Conservation (phyloP, 1,140 invertebrate genomes). For the Aricia agestis region DNA sequence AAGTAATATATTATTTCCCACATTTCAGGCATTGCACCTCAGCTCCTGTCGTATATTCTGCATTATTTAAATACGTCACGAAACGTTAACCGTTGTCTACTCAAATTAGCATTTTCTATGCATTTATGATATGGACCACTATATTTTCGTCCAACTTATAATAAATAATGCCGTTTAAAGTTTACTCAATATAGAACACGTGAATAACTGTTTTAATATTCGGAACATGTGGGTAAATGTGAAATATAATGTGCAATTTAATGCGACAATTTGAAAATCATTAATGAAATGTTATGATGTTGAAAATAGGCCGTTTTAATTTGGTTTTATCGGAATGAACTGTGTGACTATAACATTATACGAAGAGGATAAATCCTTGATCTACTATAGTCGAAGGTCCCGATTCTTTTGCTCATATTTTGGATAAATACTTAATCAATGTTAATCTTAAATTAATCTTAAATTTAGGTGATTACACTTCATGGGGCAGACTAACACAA, state of each 20-base stretch:
- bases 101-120: not conserved
- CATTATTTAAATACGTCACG: not conserved
- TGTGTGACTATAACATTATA: too few species aligned
- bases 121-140: slow-evolving; percentile 3
- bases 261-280: not conserved
- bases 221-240: not conserved
- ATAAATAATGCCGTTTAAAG: not conserved
- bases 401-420: too few species aligned
- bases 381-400: too few species aligned
- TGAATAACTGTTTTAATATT: not conserved
- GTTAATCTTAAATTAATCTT: too few species aligned
- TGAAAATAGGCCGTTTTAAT: too few species aligned
- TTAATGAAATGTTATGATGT: not conserved
- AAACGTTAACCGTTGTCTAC: slow-evolving; percentile 1
- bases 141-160: not conserved
- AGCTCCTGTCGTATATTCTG: not conserved
- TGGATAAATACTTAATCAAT: too few species aligned
- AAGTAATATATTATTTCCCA: not conserved
- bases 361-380: too few species aligned
- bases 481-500: too few species aligned
- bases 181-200: not conserved
- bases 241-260: not conserved
- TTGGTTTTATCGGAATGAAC: too few species aligned
- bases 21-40: not conserved
- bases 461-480: too few species aligned